Conservation (phyloP, 1,140 invertebrate species). For the Contarinia nasturtii region DNA sequence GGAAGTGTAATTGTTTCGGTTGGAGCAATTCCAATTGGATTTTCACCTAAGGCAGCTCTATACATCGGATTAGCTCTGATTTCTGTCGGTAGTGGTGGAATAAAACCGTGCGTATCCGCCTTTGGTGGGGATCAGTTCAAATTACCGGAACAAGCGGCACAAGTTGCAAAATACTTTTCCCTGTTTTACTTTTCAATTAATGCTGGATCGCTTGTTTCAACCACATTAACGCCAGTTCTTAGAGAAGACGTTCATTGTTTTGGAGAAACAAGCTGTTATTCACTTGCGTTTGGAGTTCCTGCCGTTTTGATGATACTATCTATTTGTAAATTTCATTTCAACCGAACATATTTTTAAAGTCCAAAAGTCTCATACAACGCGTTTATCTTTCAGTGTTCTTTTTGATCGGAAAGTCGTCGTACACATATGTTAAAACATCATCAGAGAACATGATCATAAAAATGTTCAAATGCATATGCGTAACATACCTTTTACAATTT, state of each 20-base stretch:
- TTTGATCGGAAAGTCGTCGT: no score
- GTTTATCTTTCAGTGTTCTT: no score
- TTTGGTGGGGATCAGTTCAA: conserved; percentile 70
- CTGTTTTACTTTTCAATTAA: conserved; percentile 72
- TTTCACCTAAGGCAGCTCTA: not conserved
- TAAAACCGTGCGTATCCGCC: conserved; percentile 67
- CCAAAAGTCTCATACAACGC: no score
- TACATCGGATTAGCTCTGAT: conserved; percentile 30
- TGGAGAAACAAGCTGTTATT: conserved; percentile 44
- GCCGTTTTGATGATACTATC: conserved; percentile 48
- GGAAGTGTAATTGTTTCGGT: conserved; percentile 45
- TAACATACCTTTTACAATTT: no score
- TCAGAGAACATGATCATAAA: no score
- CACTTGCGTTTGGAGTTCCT: conserved; percentile 65
- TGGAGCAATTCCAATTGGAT: conserved; percentile 24
- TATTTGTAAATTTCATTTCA: conserved; percentile 40
- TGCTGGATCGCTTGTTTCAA: conserved; percentile 56
- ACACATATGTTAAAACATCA: no score
- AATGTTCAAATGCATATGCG: no score
- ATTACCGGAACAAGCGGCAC: conserved; percentile 32
- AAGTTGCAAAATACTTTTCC: conserved; percentile 53
- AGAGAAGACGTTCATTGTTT: conserved; percentile 49
- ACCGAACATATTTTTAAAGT: conserved; percentile 55
- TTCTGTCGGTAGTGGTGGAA: conserved; percentile 54
- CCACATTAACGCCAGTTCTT: conserved; percentile 54